Base-by-base conservation (phyloP, 2,888 invertebrate genomes). In the Rutpela maculata region DNA sequence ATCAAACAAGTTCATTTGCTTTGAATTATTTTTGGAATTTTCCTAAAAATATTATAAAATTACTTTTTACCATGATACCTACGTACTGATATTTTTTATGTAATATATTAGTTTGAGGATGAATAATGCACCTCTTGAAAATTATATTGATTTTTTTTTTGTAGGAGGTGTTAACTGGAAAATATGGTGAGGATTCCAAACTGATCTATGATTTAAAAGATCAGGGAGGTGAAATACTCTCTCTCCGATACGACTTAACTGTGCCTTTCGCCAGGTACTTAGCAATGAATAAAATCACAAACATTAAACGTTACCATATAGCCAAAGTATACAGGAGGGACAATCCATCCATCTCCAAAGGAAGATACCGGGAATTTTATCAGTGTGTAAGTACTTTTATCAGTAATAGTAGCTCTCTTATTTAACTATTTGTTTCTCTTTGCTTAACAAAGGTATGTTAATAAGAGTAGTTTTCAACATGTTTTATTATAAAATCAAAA, bases 181-280 rank as follows among this genome's bases (percentile, higher is more conserved):
- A 99, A 91, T 99, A 99, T 91, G 99, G 99, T 0, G 99, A 99
- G 91, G 99, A 99, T 89, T 97, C 99, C 0, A 99, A 99, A 89
- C 91, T 99, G 11, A 99, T 99, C 77, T 99, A 99, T 89, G 99
- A 99, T 90, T 91, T 99, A 62, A 97, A 97, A 88, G 99, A 99
- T 91, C 99, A 99, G 91, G 99, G 99, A 72, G 99, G 99, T 35
- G 99, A 99, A 91, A 95, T 98, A 77, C 91, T 99, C 62, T 97
- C 99, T 0, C 91, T 99, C 79, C 93, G 99, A 79, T 99, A 99
- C 90, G 99, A 99, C 90, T 91, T 99, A 75, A 99, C 99, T 1
- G 99, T 99, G 66, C 99, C 99, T 26, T 95, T 99, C 90, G 99
- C 99, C 9, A 92, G 99, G 73, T 99, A 98, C 89, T 90, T 99